phyloP scores from a whole-genome alignment of 2,113 vertebrate species.

The Centropus bengalensis region DNA sequence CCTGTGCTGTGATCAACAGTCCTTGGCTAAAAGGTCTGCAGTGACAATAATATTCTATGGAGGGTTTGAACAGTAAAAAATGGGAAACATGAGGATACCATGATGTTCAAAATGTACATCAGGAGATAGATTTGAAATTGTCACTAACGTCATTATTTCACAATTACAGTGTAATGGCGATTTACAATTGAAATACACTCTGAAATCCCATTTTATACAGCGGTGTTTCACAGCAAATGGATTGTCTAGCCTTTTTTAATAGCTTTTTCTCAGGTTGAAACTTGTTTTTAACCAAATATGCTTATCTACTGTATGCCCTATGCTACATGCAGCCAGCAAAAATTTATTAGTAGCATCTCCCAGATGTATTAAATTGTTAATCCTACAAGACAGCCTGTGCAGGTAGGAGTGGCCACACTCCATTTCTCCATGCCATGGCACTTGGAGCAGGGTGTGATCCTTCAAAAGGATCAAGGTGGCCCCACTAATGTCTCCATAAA shows the following conservation, averaged over 20 bases:
- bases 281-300: not conserved
- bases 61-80: conserved; percentile 76
- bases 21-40: conserved; percentile 88
- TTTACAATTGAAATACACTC: conserved; percentile 40
- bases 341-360: not conserved
- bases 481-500: rapidly evolving
- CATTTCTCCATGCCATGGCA: not conserved
- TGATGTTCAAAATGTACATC: conserved; percentile 60
- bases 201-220: not conserved
- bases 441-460: rapidly evolving
- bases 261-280: not conserved
- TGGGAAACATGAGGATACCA: conserved; percentile 62
- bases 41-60: conserved; percentile 66
- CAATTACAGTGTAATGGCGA: conserved; percentile 8
- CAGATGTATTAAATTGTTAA: not conserved
- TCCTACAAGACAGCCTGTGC: not conserved
- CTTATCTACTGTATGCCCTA: not conserved
- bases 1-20: conserved; percentile 91
- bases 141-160: conserved; percentile 49
- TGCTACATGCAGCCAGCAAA: not conserved
- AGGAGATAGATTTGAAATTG: conserved; percentile 56
- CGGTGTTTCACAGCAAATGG: not conserved
- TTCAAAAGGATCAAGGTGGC: not conserved
- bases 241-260: not conserved
- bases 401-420: not conserved